Evolutionary conservation across 2,113 vertebrate genomes (phyloP).

Genomic region (Prunella fulvescens): DNA sequence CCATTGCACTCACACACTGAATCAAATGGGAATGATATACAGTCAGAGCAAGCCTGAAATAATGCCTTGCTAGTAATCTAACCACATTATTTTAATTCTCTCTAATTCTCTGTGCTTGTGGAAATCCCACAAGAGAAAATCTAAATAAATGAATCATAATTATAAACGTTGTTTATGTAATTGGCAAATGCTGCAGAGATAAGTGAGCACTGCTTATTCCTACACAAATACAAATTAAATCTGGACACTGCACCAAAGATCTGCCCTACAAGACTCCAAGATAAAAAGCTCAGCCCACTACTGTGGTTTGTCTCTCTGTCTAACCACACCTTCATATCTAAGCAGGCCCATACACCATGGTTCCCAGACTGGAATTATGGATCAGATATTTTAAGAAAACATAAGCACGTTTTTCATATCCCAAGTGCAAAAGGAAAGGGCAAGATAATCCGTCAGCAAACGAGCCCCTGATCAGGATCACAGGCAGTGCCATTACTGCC

Average conservation of each 20-base stretch:
- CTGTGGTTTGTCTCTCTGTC: not conserved
- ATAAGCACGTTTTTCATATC: not conserved
- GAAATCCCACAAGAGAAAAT: conserved; percentile 25
- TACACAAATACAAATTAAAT: not conserved
- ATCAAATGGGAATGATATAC: not conserved
- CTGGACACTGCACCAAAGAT: not conserved
- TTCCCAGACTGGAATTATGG: not conserved
- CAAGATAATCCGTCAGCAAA: not conserved
- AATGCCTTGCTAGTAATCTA: not conserved
- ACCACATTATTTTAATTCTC: not conserved
- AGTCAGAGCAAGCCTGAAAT: not conserved
- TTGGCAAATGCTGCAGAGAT: conserved; percentile 10
- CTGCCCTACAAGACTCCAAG: not conserved
- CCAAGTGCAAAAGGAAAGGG: not conserved
- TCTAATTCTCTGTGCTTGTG: not conserved
- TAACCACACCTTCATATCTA: not conserved
- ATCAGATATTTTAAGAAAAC: not conserved
- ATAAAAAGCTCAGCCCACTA: not conserved
- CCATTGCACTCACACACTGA: not conserved
- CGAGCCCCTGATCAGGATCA: not conserved
- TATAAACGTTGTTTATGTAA: conserved; percentile 5
- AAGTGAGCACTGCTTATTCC: not conserved
- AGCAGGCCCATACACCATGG: not conserved
- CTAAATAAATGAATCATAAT: conserved; percentile 30
- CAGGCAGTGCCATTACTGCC: not conserved